Conservation (phyloP, 1,140 invertebrate species). For the Ips nitidus region DNA sequence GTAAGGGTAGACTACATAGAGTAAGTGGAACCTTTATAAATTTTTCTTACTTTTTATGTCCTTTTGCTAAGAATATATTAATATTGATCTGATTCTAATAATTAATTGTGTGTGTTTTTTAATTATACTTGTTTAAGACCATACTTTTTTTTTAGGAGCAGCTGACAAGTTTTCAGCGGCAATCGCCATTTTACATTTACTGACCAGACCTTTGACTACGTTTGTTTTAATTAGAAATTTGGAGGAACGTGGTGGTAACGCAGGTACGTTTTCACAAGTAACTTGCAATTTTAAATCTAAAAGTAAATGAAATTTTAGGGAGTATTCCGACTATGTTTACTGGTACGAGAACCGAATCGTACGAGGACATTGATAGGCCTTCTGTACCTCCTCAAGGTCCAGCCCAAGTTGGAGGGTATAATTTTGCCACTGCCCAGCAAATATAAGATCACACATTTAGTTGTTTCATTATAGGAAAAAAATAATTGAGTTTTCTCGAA, state of each 20-base stretch:
- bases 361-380: conserved; percentile 34
- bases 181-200: conserved; percentile 34
- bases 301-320: neutral
- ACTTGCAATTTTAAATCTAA: neutral
- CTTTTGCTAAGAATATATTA: too few relatives aligned
- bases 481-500: too few relatives aligned
- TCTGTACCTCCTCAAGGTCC: conserved; percentile 19
- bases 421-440: conserved; percentile 31
- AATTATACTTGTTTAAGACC: neutral
- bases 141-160: conserved; percentile 23
- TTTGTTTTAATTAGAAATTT: conserved; percentile 28
- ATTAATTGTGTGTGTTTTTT: too few relatives aligned
- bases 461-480: neutral
- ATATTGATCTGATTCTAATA: too few relatives aligned
- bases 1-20: too few relatives aligned
- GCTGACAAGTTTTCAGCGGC: conserved; percentile 34
- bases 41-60: too few relatives aligned
- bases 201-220: conserved; percentile 27
- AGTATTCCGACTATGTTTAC: conserved; percentile 30
- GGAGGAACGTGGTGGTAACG: conserved; percentile 33
- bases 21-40: too few relatives aligned
- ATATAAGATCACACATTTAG: conserved; percentile 13
- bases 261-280: conserved; percentile 22
- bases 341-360: conserved; percentile 30
- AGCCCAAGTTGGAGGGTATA: conserved; percentile 24